Conservation (phyloP, 1,140 invertebrate species). For the Hetaerina americana region DNA sequence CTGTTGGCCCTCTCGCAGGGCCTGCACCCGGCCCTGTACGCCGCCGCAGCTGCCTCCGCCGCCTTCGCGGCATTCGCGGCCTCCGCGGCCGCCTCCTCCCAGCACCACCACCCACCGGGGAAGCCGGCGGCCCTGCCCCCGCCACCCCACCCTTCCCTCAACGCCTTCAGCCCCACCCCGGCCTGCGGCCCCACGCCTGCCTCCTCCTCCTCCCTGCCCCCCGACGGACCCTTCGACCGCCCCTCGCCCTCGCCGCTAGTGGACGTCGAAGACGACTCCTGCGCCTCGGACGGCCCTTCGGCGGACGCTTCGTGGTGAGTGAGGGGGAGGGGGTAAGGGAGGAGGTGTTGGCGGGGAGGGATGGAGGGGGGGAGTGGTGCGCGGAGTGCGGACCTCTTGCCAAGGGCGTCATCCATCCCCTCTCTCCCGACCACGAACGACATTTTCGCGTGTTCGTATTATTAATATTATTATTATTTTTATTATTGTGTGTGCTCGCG, state of each 20-base stretch:
- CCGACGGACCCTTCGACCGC: conserved; percentile 1
- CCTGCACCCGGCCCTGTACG: background rate
- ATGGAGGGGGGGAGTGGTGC: no score
- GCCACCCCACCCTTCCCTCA: background rate
- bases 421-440: no score
- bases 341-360: no score
- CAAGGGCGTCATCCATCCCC: no score
- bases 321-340: no score
- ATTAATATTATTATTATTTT: no score
- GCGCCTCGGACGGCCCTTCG: background rate
- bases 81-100: background rate
- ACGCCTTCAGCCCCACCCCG: no score
- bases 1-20: background rate
- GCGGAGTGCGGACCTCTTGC: no score
- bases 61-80: no score
- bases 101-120: background rate
- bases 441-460: no score
- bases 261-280: background rate
- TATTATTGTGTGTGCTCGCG: no score
- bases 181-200: conserved; percentile 7
- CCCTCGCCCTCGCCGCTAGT: background rate
- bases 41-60: background rate
- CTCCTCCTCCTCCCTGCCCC: conserved; percentile 7
- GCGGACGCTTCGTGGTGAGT: no score
- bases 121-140: background rate